phyloP scores from a whole-genome alignment of 2,888 invertebrate genomes.

The Acrobasis repandana region DNA sequence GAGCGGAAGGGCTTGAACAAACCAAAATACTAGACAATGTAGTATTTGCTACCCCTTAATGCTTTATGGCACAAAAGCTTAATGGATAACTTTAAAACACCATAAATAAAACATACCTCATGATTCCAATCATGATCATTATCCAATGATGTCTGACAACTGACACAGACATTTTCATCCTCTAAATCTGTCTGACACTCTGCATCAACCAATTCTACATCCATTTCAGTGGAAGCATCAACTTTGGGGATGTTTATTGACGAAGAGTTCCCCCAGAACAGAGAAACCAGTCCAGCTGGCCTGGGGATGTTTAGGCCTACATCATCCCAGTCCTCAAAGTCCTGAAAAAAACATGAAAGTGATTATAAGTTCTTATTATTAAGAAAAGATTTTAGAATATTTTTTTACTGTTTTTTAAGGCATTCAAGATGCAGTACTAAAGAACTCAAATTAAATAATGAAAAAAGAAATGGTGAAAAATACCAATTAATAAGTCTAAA shows the following conservation, averaged over 20 bases:
- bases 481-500: too few relatives aligned
- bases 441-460: too few relatives aligned
- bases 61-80: too few relatives aligned
- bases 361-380: too few relatives aligned
- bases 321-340: constrained; percentile 96
- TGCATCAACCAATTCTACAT: constrained; percentile 52
- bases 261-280: constrained; percentile 84
- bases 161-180: constrained; percentile 68
- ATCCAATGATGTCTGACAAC: constrained; percentile 67
- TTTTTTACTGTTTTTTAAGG: too few relatives aligned
- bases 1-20: too few relatives aligned
- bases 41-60: too few relatives aligned
- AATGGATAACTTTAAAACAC: too few relatives aligned
- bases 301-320: constrained; percentile 93
- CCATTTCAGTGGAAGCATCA: constrained; percentile 76
- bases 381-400: too few relatives aligned
- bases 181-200: constrained; percentile 77
- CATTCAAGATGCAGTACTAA: too few relatives aligned
- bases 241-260: constrained; percentile 61
- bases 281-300: constrained; percentile 87
- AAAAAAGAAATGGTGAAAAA: too few relatives aligned
- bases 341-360: constrained; percentile 66
- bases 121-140: constrained; percentile 71
- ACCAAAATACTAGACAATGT: too few relatives aligned
- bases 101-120: constrained; percentile 51